Evolutionary conservation across 2,797 vertebrate species (phyloP).

Genomic region (Harpagifer antarcticus): DNA sequence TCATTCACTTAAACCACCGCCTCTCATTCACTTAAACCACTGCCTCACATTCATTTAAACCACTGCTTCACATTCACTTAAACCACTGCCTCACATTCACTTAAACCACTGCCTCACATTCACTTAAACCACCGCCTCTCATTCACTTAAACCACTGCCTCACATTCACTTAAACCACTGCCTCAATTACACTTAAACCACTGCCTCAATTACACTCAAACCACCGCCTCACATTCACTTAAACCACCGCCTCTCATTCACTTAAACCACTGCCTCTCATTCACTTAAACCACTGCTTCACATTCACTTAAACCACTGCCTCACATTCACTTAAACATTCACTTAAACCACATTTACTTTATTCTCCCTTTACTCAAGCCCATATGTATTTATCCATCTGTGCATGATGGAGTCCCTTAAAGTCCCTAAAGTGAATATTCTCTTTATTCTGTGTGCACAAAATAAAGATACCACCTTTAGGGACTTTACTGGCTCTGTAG

Average conservation of each 20-base stretch:
- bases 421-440: too few species aligned
- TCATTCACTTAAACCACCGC: conserved; percentile 46
- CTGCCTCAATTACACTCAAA: conserved; percentile 18
- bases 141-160: conserved; percentile 49
- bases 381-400: conserved; percentile 34
- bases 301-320: conserved; percentile 28
- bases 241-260: conserved; percentile 25
- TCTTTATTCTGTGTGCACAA: too few species aligned
- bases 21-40: conserved; percentile 11
- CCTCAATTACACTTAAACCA: conserved; percentile 8
- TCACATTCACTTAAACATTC: conserved; percentile 14
- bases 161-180: background rate
- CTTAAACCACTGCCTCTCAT: conserved; percentile 36
- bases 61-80: conserved; percentile 25
- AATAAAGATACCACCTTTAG: too few species aligned
- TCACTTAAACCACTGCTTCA: conserved; percentile 8
- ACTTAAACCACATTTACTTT: conserved; percentile 13
- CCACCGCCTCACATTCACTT: conserved; percentile 27
- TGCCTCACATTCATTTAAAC: conserved; percentile 28
- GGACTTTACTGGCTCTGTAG: too few species aligned
- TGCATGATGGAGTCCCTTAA: conserved; percentile 1
- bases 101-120: conserved; percentile 36
- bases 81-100: conserved; percentile 29
- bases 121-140: conserved; percentile 9
- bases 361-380: conserved; percentile 13